Percentiles rank a stretch among this genome's conserved stretches.
phyloP scores from a whole-genome alignment of 2,888 invertebrate genomes.

The Drepanosiphum platanoidis region DNA sequence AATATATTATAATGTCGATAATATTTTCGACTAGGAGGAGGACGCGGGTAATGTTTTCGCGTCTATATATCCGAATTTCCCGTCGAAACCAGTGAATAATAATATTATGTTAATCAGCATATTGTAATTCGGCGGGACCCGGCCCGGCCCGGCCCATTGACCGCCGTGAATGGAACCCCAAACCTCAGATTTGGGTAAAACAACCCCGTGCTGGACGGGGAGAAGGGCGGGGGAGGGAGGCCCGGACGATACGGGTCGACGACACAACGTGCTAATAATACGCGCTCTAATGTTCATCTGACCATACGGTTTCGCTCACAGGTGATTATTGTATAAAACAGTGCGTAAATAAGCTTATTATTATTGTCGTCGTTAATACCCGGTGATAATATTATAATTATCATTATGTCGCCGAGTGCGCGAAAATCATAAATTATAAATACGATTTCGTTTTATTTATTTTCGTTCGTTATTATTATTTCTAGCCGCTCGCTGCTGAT shows the following conservation, averaged over 20 bases:
- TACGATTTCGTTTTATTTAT: not conserved
- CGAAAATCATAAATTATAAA: not conserved
- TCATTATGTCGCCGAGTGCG: too few species aligned
- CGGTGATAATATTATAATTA: too few species aligned
- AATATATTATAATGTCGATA: too few species aligned
- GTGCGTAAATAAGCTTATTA: not conserved
- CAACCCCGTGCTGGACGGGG: not conserved
- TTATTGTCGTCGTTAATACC: not conserved
- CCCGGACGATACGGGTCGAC: not conserved
- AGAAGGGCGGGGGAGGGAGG: not conserved
- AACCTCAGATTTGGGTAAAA: not conserved
- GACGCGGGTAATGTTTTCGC: not conserved
- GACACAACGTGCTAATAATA: not conserved
- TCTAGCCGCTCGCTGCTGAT: not conserved
- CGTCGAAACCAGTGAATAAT: not conserved
- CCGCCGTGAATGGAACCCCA: not conserved
- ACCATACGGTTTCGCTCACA: not conserved
- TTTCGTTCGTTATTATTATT: not conserved
- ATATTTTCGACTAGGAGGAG: too few species aligned
- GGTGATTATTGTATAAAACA: not conserved
- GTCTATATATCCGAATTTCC: too few species aligned
- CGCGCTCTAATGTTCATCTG: not conserved
- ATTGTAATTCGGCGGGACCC: not conserved
- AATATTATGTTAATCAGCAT: not conserved
- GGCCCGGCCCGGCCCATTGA: not conserved